phyloP scores from a whole-genome alignment of 2,888 invertebrate genomes.

The Erebia aethiops region DNA sequence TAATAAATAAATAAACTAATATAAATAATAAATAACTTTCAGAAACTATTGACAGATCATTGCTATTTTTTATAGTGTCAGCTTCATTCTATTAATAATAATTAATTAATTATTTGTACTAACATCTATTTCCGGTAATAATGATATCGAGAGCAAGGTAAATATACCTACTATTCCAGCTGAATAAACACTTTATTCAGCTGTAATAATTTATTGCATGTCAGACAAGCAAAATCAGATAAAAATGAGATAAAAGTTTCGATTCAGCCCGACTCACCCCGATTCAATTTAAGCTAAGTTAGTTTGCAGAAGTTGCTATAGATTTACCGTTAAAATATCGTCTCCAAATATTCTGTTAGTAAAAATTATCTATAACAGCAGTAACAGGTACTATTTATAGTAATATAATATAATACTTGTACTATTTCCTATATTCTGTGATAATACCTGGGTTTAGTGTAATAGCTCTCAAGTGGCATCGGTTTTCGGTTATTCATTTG shows the following conservation, averaged over 20 bases:
- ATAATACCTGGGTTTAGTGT: too few species aligned
- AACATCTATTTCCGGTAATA: background rate
- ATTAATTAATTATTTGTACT: too few species aligned
- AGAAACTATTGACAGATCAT: too few species aligned
- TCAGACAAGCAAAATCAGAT: slow-evolving; percentile 26
- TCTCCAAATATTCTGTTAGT: background rate
- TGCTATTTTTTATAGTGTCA: too few species aligned
- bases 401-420: too few species aligned
- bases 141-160: background rate
- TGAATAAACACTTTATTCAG: slow-evolving; percentile 13
- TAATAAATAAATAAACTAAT: too few species aligned
- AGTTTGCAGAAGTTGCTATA: slow-evolving; percentile 41
- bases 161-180: background rate
- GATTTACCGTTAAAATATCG: slow-evolving; percentile 32
- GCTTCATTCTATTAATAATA: too few species aligned
- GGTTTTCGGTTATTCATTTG: too few species aligned
- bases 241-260: slow-evolving; percentile 41
- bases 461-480: too few species aligned
- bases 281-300: slow-evolving; percentile 43
- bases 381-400: too few species aligned
- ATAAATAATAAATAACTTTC: too few species aligned
- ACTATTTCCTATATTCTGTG: too few species aligned
- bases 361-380: background rate
- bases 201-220: slow-evolving; percentile 26
- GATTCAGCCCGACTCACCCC: slow-evolving; percentile 40